Evolutionary conservation across 2,113 vertebrate species (phyloP).

Genomic region (Nematolebias whitei): DNA sequence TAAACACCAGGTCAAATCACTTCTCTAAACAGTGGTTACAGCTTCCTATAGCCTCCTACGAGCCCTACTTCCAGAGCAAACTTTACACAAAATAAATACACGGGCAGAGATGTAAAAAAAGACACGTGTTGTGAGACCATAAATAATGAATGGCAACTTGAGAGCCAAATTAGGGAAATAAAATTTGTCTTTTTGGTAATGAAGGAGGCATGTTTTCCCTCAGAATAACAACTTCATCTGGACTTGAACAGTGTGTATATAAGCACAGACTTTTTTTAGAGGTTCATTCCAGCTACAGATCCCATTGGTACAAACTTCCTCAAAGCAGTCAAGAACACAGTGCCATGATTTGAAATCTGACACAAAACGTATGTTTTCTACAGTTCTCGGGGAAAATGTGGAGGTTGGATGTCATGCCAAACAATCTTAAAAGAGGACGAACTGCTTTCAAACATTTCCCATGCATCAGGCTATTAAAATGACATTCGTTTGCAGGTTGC

Average conservation of each 20-base stretch:
- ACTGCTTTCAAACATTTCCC: slow-evolving; percentile 76
- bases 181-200: slow-evolving; percentile 74
- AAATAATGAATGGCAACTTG: slow-evolving; percentile 73
- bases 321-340: slow-evolving; percentile 35
- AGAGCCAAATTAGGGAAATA: slow-evolving; percentile 76
- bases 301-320: slow-evolving; percentile 31
- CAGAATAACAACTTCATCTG: slow-evolving; percentile 67
- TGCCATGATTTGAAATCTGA: slow-evolving; percentile 69
- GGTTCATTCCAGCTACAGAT: slow-evolving; percentile 44
- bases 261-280: slow-evolving; percentile 16
- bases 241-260: slow-evolving; percentile 22
- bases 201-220: slow-evolving; percentile 71
- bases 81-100: slow-evolving; percentile 31
- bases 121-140: slow-evolving; percentile 45
- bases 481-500: slow-evolving; percentile 76
- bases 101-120: slow-evolving; percentile 11
- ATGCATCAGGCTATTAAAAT: slow-evolving; percentile 78
- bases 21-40: slow-evolving; percentile 38
- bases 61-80: slow-evolving; percentile 8
- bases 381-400: slow-evolving; percentile 63
- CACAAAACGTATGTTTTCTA: slow-evolving; percentile 76
- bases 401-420: slow-evolving; percentile 73
- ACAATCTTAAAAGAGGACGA: slow-evolving; percentile 71
- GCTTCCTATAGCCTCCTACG: slow-evolving; percentile 10
- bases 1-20: slow-evolving; percentile 47